These are phyloP conservation scores for Cordilura impudica DNA, from an alignment of 2,888 invertebrate genomes.

Conservation along the genomic window DNA sequence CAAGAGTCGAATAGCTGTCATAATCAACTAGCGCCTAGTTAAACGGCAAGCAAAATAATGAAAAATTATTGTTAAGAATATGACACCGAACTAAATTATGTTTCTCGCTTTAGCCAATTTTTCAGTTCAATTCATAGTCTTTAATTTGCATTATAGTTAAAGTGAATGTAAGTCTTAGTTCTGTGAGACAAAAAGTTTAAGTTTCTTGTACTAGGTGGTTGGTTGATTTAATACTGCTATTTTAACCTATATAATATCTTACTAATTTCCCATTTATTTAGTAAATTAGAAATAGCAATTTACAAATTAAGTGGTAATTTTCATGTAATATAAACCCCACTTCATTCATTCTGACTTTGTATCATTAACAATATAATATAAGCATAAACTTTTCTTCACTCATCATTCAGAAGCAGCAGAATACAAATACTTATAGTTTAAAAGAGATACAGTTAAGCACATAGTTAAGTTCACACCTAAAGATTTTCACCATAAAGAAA, in stretches of 20 bases:
- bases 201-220: neutral
- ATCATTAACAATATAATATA: conserved; percentile 41
- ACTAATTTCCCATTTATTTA: neutral
- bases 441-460: neutral
- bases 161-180: neutral
- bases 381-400: conserved; percentile 34
- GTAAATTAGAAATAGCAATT: conserved; percentile 49
- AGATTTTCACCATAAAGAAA: no score
- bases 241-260: neutral
- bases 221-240: neutral
- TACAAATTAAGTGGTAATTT: conserved; percentile 54
- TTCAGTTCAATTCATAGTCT: no score
- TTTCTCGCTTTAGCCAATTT: neutral
- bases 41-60: no score
- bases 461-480: no score
- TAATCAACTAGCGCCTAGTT: no score
- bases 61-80: no score
- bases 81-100: neutral
- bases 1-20: no score
- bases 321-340: conserved; percentile 48
- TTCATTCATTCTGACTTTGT: conserved; percentile 33
- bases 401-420: neutral
- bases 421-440: neutral
- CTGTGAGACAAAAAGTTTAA: neutral
- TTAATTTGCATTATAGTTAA: no score